Percentiles rank a stretch among this genome's conserved stretches.
Conservation (phyloP, 1,140 invertebrate genomes). For the Lanistes nyassanus region DNA sequence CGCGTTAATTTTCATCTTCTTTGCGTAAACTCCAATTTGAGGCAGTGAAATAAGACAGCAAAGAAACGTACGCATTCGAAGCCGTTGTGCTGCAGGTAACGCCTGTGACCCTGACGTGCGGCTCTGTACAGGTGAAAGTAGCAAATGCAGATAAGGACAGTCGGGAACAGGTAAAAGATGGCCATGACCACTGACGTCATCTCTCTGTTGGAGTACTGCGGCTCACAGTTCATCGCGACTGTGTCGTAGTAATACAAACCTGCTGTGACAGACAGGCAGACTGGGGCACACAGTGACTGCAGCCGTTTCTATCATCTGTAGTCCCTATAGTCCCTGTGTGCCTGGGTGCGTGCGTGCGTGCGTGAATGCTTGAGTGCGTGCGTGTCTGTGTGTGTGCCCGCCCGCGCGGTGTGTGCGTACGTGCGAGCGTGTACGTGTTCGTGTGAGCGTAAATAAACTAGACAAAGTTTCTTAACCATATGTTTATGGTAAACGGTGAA, state of each 20-base stretch:
- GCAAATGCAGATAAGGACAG: slow-evolving; percentile 31
- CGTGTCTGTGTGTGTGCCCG: slow-evolving; percentile 1
- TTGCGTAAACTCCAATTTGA: no score
- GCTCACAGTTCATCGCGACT: slow-evolving; percentile 40
- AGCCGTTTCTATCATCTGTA: no score
- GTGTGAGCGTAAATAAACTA: background rate
- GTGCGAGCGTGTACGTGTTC: background rate
- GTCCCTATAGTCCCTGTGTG: no score
- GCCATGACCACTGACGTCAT: slow-evolving; percentile 31
- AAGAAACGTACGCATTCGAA: background rate
- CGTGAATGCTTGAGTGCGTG: background rate
- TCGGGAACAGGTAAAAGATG: slow-evolving; percentile 37
- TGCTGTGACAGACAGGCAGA: no score
- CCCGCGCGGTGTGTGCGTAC: background rate
- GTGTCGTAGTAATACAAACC: slow-evolving; percentile 34
- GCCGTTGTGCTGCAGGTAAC: background rate
- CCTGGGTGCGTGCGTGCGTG: background rate
- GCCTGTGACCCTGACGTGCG: slow-evolving; percentile 19
- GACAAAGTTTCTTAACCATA: background rate
- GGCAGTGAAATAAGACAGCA: no score
- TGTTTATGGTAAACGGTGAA: background rate
- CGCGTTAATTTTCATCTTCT: no score
- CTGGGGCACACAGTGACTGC: no score
- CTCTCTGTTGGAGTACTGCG: slow-evolving; percentile 27
- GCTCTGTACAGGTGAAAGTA: slow-evolving; percentile 31